A percentile compares a stretch with the other conserved stretches of the same genome.
Evolutionary conservation across 2,797 vertebrate species (phyloP).

Genomic region (Acropternis orthonyx): DNA sequence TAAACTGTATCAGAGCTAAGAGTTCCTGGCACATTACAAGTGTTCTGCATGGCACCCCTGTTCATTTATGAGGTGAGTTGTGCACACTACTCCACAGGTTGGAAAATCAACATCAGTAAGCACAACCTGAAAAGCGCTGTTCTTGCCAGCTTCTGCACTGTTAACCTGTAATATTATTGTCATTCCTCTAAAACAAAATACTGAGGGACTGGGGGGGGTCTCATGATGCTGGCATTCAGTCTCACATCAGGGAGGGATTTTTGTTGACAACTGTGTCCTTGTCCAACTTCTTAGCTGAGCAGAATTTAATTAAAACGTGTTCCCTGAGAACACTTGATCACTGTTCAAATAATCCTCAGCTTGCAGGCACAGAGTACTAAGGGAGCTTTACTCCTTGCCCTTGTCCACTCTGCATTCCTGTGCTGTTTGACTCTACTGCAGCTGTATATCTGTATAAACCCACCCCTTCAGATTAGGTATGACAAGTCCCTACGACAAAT

Average conservation of each 20-base stretch:
- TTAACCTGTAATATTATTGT: not conserved
- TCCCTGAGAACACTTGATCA: constrained; percentile 37
- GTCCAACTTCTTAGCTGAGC: constrained; percentile 31
- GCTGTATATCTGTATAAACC: constrained; percentile 15
- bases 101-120: not conserved
- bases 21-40: not conserved
- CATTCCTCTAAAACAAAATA: not conserved
- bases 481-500: not conserved
- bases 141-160: not conserved
- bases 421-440: constrained; percentile 12
- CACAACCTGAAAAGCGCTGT: not conserved
- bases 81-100: not conserved
- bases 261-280: constrained; percentile 23
- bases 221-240: not conserved
- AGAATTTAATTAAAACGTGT: constrained; percentile 50
- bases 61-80: not conserved
- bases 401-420: not conserved
- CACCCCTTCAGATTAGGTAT: not conserved
- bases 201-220: not conserved
- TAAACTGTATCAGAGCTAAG: not conserved
- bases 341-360: constrained; percentile 1
- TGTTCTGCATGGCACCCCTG: not conserved
- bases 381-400: not conserved
- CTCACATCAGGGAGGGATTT: not conserved
- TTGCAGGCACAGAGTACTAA: not conserved